These are phyloP conservation scores for Drosophila kanekoi DNA, from an alignment of 2,888 invertebrate genomes.

Conservation along the genomic window DNA sequence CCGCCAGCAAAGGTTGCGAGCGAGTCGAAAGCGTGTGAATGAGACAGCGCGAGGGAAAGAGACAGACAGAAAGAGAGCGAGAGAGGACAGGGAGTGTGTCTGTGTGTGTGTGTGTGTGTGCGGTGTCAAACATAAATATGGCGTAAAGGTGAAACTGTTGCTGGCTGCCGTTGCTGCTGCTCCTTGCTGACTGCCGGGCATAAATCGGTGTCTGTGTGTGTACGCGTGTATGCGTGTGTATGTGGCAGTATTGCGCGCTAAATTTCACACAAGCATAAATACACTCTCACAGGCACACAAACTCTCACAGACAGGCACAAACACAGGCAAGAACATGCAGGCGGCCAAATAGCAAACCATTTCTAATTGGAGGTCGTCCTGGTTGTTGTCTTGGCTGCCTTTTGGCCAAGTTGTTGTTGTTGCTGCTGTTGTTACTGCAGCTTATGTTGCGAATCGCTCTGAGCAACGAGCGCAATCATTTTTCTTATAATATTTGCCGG, in stretches of 20 bases:
- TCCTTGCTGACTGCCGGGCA: conserved; percentile 62
- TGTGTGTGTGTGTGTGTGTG: conserved; percentile 30
- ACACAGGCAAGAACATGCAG: neutral
- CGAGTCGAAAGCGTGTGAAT: neutral
- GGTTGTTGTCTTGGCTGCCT: conserved; percentile 51
- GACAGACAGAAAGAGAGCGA: neutral
- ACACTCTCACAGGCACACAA: conserved; percentile 11
- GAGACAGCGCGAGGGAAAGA: neutral
- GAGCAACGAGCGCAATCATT: conserved; percentile 40
- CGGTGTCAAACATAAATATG: conserved; percentile 76
- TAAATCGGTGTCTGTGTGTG: conserved; percentile 57
- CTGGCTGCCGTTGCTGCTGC: conserved; percentile 48
- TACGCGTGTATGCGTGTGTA: conserved; percentile 11
- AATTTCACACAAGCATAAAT: conserved; percentile 58
- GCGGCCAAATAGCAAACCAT: conserved; percentile 64
- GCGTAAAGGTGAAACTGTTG: conserved; percentile 78
- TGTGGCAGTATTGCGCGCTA: conserved; percentile 58
- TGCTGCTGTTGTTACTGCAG: conserved; percentile 34
- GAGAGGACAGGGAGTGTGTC: conserved; percentile 10
- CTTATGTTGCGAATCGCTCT: conserved; percentile 50
- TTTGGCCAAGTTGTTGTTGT: conserved; percentile 42
- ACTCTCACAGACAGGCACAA: neutral
- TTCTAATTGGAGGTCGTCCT: conserved; percentile 74
- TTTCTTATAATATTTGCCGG: conserved; percentile 38
- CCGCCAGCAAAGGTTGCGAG: conserved; percentile 43